Evolutionary conservation across 2,888 invertebrate genomes (phyloP), one percentile per base, ranked within the genome.

Genomic region (Acanthosoma haemorrhoidale): DNA sequence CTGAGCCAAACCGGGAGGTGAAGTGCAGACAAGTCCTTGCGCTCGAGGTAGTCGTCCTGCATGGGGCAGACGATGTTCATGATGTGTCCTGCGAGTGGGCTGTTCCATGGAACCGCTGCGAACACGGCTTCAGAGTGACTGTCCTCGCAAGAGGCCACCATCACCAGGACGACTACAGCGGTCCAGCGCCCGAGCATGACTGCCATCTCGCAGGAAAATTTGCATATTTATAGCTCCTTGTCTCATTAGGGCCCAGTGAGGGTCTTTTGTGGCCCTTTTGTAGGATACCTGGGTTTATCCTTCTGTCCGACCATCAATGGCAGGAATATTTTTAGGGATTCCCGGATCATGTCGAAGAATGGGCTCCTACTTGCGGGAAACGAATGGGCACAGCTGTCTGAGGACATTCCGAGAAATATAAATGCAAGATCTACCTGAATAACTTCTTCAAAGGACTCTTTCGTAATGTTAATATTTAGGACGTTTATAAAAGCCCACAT

Each of bases 1-100:
- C 67, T 67, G 41, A 67, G 16, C 67, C 67, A 67, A 18, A 34
- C 31, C 9, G 67, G 67, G 29, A 67, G 34, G 34, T 57, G 67
- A n/a, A 67, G 67, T 2, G 67, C 16, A 4, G 67, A 67, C 3
- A 67, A 32, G 8, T 67, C 67, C 67, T 57, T 51, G 18, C 51
- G 18, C 36, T 67, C 57, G 8, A 67, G 51, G 36, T 34, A 67
- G 32, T 57, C 67, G 34, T 67, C 67, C 15, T 67, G 67, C 67
- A 67, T 67, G 31, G 67, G 67, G 11, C 67, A 67, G 34, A 67
- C 67, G 34, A 39, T 16, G 57, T 67, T 67, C 67, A 67, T 67
- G 32, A 15, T 32, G 34, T 67, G 67, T 6, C 34, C 67, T 4
- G 16, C 9, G 2, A 67, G 34, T 0, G 67, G 67, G n/a, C 67